Base-by-base conservation (phyloP, 2,888 invertebrate species). In the Aphrophora alni region DNA sequence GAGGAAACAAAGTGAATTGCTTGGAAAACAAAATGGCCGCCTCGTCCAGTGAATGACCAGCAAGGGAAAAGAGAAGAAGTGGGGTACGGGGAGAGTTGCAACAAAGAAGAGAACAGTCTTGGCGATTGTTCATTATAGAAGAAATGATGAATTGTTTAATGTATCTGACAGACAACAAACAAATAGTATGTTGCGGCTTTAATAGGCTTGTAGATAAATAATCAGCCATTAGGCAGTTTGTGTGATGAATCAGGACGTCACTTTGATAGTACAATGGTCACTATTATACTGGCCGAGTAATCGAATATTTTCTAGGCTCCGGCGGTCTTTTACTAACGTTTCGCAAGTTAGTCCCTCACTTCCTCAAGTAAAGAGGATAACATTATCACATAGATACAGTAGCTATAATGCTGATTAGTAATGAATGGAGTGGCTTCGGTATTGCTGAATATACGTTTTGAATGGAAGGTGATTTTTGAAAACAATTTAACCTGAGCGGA, bases 21-120 rank as follows among this genome's bases (percentile, higher is more conserved):
- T n/a, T n/a, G n/a, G n/a, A n/a, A 75, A 38, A 75, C 75, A 72
- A 71, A 71, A 78, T 78, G 78, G 78, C 78, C 72, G 78, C 72
- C 21, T 21, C 77, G 25, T 73, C 75, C 38, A 38, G 24, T 75
- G 27, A 44, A 44, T 44, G 44, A 44, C 44, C 44, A 44, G 44
- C 44, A 12, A 7, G 44, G 33, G 3, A 33, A 5, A 8, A 33
- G 33, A 33, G 8, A 8, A 8, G 33, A 33, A 8, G 44, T 4
- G 44, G 44, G 33, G 33, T n/a, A n/a, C n/a, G 10, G 33, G 33
- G 33, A 33, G 33, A 4, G 33, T 33, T 33, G 10, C 33, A 33
- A 33, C n/a, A n/a, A 33, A 10, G 10, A 33, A 33, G 5, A 33
- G 44, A 44, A 44, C 44, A 44, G 44, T 8, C 1, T 2, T 2